These are phyloP conservation scores for Parauchenoglanis ngamensis DNA, from an alignment of 2,797 vertebrate species.

Conservation along the genomic window DNA sequence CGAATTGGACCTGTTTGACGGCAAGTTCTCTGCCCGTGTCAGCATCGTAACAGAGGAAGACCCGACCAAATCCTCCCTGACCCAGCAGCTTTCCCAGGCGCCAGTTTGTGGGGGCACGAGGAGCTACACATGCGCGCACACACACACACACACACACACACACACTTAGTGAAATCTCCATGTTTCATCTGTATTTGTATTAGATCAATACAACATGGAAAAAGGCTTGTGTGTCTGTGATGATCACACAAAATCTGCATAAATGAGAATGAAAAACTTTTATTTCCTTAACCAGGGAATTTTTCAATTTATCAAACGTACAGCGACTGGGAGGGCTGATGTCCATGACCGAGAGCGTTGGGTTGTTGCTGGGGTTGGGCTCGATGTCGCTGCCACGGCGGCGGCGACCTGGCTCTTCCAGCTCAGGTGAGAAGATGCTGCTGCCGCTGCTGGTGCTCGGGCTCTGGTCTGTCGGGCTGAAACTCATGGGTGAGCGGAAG, in stretches of 20 bases:
- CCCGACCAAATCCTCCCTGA: conserved; percentile 94
- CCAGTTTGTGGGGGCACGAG: conserved; percentile 97
- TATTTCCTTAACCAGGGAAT: background rate
- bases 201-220: background rate
- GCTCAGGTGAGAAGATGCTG: conserved; percentile 91
- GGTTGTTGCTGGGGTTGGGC: conserved; percentile 72
- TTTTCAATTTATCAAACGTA: conserved; percentile 69
- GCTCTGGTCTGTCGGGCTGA: conserved; percentile 94
- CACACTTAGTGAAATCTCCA: background rate
- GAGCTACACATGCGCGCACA: conserved; percentile 74
- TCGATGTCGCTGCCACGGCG: conserved; percentile 95
- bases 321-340: conserved; percentile 98
- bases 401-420: conserved; percentile 87
- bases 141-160: background rate
- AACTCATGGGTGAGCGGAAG: conserved; percentile 91
- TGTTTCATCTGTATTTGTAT: background rate
- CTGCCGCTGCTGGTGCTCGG: conserved; percentile 95
- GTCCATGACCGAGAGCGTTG: conserved; percentile 93
- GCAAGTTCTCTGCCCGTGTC: conserved; percentile 95
- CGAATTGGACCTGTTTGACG: conserved; percentile 98
- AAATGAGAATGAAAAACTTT: background rate
- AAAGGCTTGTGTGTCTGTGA: background rate
- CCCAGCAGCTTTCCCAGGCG: conserved; percentile 94
- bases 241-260: background rate
- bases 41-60: conserved; percentile 94